Conservation (phyloP, 2,797 vertebrate species). For the Cephalopachus bancanus region DNA sequence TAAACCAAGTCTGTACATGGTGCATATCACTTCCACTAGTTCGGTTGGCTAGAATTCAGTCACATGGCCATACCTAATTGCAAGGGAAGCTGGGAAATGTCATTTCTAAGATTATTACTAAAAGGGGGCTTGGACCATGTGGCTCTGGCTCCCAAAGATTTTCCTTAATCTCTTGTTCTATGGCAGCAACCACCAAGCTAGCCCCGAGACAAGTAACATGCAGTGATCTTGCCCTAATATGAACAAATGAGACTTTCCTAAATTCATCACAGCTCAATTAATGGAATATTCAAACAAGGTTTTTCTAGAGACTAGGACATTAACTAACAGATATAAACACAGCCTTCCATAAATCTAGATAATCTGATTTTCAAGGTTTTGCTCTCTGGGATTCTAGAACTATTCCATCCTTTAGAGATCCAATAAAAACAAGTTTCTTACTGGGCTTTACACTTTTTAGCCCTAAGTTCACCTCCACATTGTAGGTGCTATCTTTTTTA, state of each 20-base stretch:
- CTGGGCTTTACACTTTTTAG: neutral
- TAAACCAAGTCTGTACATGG: neutral
- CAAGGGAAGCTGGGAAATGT: slow-evolving; percentile 52
- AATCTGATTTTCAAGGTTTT: neutral
- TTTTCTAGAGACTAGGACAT: neutral
- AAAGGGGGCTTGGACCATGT: neutral
- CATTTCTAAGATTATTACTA: neutral
- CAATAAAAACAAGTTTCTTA: neutral
- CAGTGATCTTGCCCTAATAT: neutral
- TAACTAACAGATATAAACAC: neutral
- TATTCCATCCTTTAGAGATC: neutral
- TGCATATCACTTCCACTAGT: neutral
- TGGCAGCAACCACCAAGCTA: neutral
- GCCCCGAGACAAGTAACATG: neutral
- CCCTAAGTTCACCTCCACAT: neutral
- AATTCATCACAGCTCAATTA: neutral
- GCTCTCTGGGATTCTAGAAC: neutral
- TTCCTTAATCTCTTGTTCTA: neutral
- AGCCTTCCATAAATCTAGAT: neutral
- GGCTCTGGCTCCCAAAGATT: neutral
- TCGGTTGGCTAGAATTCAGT: neutral
- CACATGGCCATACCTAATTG: neutral
- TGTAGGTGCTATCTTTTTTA: neutral
- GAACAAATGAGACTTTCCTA: neutral
- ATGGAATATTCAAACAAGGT: neutral